phyloP scores from a whole-genome alignment of 2,113 vertebrate genomes.

The Coracopsis vasa region DNA sequence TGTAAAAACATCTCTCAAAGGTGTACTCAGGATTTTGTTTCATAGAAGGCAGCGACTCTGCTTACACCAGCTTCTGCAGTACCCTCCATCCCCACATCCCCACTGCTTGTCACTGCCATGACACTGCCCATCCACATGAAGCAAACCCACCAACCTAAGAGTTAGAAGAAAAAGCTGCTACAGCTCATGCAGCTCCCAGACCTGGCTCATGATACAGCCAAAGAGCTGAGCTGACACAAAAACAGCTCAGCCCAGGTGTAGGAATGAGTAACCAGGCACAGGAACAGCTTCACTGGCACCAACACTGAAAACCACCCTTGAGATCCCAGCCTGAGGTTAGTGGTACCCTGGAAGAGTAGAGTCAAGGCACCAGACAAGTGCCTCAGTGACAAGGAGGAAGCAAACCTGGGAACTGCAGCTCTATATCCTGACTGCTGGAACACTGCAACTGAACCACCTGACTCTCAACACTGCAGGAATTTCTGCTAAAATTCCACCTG shows the following conservation, averaged over 20 bases:
- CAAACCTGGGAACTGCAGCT: not conserved
- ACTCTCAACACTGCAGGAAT: not conserved
- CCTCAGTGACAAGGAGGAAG: not conserved
- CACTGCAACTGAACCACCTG: fast-evolving
- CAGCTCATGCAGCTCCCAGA: not conserved
- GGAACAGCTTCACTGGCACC: not conserved
- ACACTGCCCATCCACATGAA: not conserved
- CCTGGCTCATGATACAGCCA: not conserved
- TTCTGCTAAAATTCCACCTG: not conserved
- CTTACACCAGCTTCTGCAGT: not conserved
- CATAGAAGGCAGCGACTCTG: not conserved
- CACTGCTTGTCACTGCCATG: not conserved
- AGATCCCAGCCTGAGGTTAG: not conserved
- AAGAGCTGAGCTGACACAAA: not conserved
- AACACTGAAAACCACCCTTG: fast-evolving
- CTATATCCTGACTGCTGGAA: not conserved
- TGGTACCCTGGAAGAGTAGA: not conserved
- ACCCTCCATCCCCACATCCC: not conserved
- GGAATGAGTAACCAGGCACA: not conserved
- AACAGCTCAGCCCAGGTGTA: not conserved
- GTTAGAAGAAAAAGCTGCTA: not conserved
- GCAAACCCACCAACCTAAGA: not conserved
- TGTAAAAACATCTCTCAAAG: not conserved
- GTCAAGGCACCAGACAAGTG: not conserved
- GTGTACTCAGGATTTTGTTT: not conserved